phyloP scores from a whole-genome alignment of 2,797 vertebrate species.

The Ispidina lecontei region DNA sequence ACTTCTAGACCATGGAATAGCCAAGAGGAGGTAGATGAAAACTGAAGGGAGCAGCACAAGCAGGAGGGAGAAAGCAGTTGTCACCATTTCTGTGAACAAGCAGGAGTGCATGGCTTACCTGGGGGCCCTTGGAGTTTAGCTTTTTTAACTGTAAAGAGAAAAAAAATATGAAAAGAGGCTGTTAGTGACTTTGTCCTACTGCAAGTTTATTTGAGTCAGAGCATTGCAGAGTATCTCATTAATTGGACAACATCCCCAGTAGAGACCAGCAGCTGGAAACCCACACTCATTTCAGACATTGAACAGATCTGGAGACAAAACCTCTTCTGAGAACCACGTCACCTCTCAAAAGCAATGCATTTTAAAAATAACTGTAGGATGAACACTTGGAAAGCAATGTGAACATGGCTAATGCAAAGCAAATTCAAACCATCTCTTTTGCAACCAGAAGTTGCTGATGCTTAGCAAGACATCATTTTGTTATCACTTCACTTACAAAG shows the following conservation, averaged over 20 bases:
- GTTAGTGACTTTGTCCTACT: not conserved
- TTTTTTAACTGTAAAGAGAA: conserved; percentile 79
- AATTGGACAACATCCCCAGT: not conserved
- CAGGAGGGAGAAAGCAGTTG: not conserved
- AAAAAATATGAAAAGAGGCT: not conserved
- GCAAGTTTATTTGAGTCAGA: not conserved
- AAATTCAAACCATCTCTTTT: not conserved
- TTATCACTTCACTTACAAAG: not conserved
- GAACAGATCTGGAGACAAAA: not conserved
- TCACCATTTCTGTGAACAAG: not conserved
- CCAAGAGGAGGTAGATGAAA: not conserved
- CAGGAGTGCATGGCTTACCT: conserved; percentile 66
- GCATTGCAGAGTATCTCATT: not conserved
- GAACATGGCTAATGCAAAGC: not conserved
- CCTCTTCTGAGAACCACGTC: not conserved
- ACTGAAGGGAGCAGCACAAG: fast-evolving
- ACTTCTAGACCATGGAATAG: not conserved
- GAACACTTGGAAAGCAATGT: not conserved
- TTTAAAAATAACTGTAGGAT: not conserved
- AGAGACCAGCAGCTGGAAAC: not conserved
- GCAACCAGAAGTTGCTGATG: not conserved
- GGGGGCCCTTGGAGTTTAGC: conserved; percentile 81
- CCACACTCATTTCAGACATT: not conserved
- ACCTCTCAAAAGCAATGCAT: not conserved
- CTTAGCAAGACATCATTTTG: not conserved